Evolutionary conservation across 2,888 invertebrate species (phyloP).

Genomic region (Euphydryas editha): DNA sequence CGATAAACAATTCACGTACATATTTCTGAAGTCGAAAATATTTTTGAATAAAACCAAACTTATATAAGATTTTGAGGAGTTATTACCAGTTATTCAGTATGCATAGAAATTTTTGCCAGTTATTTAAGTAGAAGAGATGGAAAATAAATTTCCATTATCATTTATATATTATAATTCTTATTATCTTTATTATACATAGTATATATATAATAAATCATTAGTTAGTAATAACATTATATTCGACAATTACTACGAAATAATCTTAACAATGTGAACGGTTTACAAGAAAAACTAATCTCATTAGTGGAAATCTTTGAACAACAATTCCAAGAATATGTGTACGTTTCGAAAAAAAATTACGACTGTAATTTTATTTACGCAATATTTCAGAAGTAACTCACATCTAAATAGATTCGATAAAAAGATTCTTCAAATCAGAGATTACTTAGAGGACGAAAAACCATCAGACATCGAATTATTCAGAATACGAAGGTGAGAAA

Average conservation of each 20-base stretch:
- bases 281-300: no score
- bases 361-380: neutral
- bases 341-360: no score
- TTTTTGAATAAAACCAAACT: neutral
- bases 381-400: conserved; percentile 17
- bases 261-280: neutral
- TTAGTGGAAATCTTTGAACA: no score
- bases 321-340: neutral
- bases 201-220: no score
- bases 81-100: neutral
- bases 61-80: neutral
- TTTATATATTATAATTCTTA: no score
- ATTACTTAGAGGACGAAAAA: conserved; percentile 30
- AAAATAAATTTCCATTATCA: no score
- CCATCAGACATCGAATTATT: conserved; percentile 30
- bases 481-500: conserved; percentile 24
- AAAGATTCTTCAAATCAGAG: conserved; percentile 32
- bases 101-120: neutral
- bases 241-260: no score
- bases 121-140: no score
- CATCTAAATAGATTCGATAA: conserved; percentile 26
- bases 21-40: neutral
- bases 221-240: no score
- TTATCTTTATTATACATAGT: no score
- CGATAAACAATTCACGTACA: neutral